Evolutionary conservation across 2,113 vertebrate species (phyloP), one percentile per base, ranked within the genome.

Genomic region (Tringa solitaria): DNA sequence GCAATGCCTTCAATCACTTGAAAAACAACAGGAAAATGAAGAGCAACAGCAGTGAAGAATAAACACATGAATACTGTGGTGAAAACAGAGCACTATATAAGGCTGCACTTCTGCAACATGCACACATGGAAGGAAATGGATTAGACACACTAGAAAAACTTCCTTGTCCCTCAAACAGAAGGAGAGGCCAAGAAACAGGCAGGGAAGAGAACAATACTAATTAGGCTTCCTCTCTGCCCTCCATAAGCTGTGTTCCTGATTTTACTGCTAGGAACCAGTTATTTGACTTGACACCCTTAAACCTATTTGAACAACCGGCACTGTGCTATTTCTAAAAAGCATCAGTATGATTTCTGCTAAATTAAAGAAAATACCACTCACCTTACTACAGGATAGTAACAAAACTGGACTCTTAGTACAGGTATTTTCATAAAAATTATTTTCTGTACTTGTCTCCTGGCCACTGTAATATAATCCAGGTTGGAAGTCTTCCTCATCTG

Each of bases 381-480:
- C 99, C 86, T 99, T 98, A 98, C 98, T 99, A 97, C 99, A 99
- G 92, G 98, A 98, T 3, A 98, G 96, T 35, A 99, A 98, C 27
- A 99, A 98, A 28, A 98, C 96, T 26, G 99, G 98, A 96, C 97
- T 98, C 95, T 98, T 98, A 69, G 98, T 98, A 97, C 94, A 98
- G 76, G 97, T 97, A 50, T 91, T 96, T 76, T 98, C 98, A 90
- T 96, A 89, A 82, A 94, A 74, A 61, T 17, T 92, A 9, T 91
- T 86, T 96, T 98, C 97, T 94, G 96, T 94, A 45, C 84, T 96
- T 81, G 98, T 97, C 97, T 99, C 99, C 89, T 97, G 98, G 21
- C 99, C 99, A 93, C 99, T 99, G 94, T 99, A 99, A 97, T 99
- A 99, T 41, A 99, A 97, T 53, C 98, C 99, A 95, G 99, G 99